Conservation (phyloP, 2,113 vertebrate genomes). For the Megaceryle torquata region DNA sequence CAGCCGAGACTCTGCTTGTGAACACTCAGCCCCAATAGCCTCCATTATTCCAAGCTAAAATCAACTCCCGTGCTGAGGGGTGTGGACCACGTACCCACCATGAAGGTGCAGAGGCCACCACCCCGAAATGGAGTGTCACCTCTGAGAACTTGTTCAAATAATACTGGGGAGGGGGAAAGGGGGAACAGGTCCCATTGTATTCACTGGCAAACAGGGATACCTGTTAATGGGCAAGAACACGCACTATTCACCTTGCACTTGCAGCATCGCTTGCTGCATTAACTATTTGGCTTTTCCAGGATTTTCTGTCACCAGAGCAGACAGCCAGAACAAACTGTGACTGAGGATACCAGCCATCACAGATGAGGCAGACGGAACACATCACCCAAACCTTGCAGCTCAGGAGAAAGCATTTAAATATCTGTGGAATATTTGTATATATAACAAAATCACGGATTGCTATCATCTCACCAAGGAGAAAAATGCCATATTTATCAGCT, state of each 20-base stretch:
- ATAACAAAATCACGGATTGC: not conserved
- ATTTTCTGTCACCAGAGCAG: not conserved
- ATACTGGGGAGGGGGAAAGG: not conserved
- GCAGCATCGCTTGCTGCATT: not conserved
- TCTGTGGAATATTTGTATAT: not conserved
- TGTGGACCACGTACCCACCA: not conserved
- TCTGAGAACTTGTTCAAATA: not conserved
- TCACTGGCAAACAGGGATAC: not conserved
- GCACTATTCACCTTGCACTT: not conserved
- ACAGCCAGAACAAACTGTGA: not conserved
- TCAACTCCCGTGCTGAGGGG: not conserved
- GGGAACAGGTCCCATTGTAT: not conserved
- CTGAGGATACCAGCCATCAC: not conserved
- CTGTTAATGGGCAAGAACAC: not conserved
- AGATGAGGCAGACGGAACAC: not conserved
- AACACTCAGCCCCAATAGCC: not conserved
- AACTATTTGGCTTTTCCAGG: not conserved
- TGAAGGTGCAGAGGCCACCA: not conserved
- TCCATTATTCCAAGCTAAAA: not conserved
- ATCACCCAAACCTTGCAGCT: not conserved
- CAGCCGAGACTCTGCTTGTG: rapidly evolving
- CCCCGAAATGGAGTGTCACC: not conserved
- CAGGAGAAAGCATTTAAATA: not conserved
- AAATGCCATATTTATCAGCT: not conserved
- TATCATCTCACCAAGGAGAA: not conserved